Evolutionary conservation across 2,797 vertebrate genomes (phyloP).

Genomic region (Pristis pectinata): DNA sequence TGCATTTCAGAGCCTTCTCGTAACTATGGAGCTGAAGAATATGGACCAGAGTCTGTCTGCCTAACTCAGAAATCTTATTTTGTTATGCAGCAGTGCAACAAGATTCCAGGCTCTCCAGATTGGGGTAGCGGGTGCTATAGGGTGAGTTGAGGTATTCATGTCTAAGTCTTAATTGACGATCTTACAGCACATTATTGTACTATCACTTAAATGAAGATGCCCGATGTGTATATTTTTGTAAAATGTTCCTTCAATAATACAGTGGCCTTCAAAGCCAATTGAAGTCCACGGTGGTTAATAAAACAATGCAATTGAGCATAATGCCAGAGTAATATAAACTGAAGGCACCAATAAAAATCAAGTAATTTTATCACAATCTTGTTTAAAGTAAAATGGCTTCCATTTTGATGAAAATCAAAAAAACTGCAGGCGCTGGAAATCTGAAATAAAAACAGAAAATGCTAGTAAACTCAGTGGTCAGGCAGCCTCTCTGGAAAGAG

Average conservation of each 20-base stretch:
- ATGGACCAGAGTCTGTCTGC: conserved; percentile 82
- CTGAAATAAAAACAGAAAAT: neutral
- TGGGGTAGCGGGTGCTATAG: conserved; percentile 97
- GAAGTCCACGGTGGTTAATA: neutral
- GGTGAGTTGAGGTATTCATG: conserved; percentile 51
- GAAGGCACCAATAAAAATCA: too few relatives aligned
- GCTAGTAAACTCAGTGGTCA: neutral
- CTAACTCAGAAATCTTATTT: conserved; percentile 86
- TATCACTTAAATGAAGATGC: neutral
- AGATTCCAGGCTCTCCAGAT: conserved; percentile 82
- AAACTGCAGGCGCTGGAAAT: too few relatives aligned
- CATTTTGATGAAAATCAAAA: too few relatives aligned
- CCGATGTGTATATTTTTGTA: neutral
- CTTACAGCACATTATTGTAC: neutral
- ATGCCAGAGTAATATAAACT: neutral
- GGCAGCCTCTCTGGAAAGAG: neutral
- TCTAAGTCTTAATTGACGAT: neutral
- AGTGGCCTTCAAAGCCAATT: neutral
- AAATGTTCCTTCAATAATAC: neutral
- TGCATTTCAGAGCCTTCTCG: conserved; percentile 69
- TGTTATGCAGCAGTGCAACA: conserved; percentile 85
- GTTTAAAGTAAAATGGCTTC: too few relatives aligned
- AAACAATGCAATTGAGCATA: neutral
- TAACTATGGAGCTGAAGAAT: conserved; percentile 91
- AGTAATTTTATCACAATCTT: too few relatives aligned